Evolutionary conservation across 2,888 invertebrate genomes (phyloP).

Genomic region (Oligia latruncula): DNA sequence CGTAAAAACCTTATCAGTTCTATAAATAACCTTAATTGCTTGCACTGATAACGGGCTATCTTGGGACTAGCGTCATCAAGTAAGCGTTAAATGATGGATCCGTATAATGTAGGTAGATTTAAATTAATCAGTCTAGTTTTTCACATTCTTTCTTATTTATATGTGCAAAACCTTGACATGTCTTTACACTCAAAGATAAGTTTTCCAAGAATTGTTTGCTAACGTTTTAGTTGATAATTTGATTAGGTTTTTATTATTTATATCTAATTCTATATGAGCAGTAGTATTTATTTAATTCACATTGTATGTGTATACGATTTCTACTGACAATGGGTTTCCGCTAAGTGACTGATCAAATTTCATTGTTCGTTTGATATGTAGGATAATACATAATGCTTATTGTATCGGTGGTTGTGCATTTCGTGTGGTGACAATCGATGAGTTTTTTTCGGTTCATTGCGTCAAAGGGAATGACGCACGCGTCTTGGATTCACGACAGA

Average conservation of each 20-base stretch:
- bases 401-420: constrained; percentile 32
- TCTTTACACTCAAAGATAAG: constrained; percentile 27
- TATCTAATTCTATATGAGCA: constrained; percentile 13
- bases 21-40: constrained; percentile 69
- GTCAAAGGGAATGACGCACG: constrained; percentile 83
- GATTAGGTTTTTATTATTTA: constrained; percentile 24
- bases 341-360: constrained; percentile 16
- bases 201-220: constrained; percentile 32
- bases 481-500: constrained; percentile 71
- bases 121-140: constrained; percentile 34
- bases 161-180: constrained; percentile 50
- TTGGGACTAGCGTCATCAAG: constrained; percentile 54
- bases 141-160: constrained; percentile 11
- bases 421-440: constrained; percentile 65
- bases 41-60: constrained; percentile 64
- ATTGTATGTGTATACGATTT: constrained; percentile 14
- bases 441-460: constrained; percentile 75
- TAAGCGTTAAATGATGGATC: constrained; percentile 42
- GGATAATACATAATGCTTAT: constrained; percentile 16
- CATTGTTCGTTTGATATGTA: constrained; percentile 15
- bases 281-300: constrained; percentile 13
- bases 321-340: constrained; percentile 20
- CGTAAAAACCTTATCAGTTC: constrained; percentile 62
- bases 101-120: constrained; percentile 36
- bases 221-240: constrained; percentile 25